These are phyloP conservation scores for Scaptomyza montana DNA, from an alignment of 1,140 invertebrate genomes.

Conservation along the genomic window DNA sequence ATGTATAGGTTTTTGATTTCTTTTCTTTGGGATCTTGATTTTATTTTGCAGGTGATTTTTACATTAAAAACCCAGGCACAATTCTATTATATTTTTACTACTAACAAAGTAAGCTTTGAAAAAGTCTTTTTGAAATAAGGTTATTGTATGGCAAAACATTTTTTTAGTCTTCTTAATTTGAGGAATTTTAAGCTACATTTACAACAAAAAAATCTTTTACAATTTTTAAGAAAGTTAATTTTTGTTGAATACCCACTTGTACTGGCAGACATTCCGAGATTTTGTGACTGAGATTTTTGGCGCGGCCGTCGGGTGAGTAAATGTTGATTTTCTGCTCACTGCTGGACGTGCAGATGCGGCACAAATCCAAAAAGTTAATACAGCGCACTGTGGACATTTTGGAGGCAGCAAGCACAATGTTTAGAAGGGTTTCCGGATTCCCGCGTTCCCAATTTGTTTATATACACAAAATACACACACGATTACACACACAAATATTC, in stretches of 20 bases:
- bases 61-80: too few species aligned
- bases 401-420: neutral
- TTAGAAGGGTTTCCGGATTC: constrained; percentile 1
- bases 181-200: too few species aligned
- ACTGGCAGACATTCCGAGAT: constrained; percentile 87
- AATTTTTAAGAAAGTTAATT: neutral
- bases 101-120: too few species aligned
- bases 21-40: too few species aligned
- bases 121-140: too few species aligned
- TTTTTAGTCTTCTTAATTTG: too few species aligned
- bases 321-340: constrained; percentile 88
- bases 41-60: too few species aligned
- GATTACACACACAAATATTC: constrained; percentile 15
- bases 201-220: too few species aligned
- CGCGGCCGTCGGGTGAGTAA: constrained; percentile 87
- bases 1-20: too few species aligned
- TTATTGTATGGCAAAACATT: too few species aligned
- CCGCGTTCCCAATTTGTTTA: constrained; percentile 45
- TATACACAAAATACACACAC: constrained; percentile 32
- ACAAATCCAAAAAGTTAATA: constrained; percentile 89
- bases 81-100: too few species aligned
- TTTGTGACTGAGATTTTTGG: constrained; percentile 87
- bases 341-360: constrained; percentile 88
- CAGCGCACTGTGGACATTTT: constrained; percentile 87
- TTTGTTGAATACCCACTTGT: constrained; percentile 84